Base-by-base conservation (phyloP, 2,113 vertebrate genomes). In the Prolemur simus region DNA sequence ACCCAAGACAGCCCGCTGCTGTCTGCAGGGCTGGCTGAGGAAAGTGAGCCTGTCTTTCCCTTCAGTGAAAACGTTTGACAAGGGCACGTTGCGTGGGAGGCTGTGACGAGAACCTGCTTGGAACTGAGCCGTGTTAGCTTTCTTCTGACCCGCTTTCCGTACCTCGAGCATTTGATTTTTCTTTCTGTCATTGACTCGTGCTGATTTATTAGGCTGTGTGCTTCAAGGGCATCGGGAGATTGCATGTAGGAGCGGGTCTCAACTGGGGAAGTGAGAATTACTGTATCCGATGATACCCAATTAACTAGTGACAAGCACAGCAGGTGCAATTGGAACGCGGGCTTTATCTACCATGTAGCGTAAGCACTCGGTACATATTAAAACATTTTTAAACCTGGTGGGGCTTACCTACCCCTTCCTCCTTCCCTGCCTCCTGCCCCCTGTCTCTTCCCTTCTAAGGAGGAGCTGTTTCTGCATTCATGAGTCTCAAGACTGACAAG, bases 281-380 rank as follows among this genome's bases (percentile, higher is more conserved):
- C 97, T 96, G 95, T 93, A 97, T 98, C 98, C 96, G 96, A 97
- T 98, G 97, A 98, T 89, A 87, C 97, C 97, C 97, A 98, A 97
- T 98, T 98, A 98, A 98, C 98, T 97, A 92, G 94, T 94, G 98
- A 98, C 97, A 89, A 97, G 94, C 98, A 78, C 97, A 96, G 98
- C 98, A 95, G 97, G 98, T 95, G 95, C 96, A 97, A 97, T 80
- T 91, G 97, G 97, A 98, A 97, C 96, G 8, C 49, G 93, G 96
- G 92, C 95, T 98, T 97, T 97, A 92, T 98, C 97, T 97, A 96
- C 97, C 90, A 95, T 66, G 93, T 96, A 98, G 96, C 11, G 1
- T 94, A 97, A 97, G 92, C 95, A 95, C 84, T 97, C 90, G 87
- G 89, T 95, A 66, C 96, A 94, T 96, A 96, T 84, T 95, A 96